Conservation (phyloP, 2,888 invertebrate species). For the Cyrtodaria siliqua region DNA sequence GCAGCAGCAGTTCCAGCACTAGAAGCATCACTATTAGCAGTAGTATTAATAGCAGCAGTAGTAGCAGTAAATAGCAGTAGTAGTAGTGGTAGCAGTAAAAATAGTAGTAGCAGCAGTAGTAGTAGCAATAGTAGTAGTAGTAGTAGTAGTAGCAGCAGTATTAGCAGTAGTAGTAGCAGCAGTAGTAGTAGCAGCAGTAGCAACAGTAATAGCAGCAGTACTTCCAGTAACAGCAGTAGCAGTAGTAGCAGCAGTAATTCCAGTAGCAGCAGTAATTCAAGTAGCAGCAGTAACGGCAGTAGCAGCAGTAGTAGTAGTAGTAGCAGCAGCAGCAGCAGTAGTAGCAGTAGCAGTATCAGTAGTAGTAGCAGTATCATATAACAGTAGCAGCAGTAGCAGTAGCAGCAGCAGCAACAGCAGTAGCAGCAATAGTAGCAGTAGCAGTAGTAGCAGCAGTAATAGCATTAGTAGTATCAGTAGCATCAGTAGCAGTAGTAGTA, state of each 20-base stretch:
- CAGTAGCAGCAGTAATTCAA: slow-evolving; percentile 3
- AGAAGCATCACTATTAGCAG: not conserved
- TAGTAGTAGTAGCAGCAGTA: not conserved
- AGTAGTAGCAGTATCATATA: slow-evolving; percentile 11
- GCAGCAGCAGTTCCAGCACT: slow-evolving; percentile 2
- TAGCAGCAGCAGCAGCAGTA: not conserved
- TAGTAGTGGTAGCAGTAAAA: slow-evolving; percentile 8
- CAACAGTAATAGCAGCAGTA: slow-evolving; percentile 3
- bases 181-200: slow-evolving; percentile 5
- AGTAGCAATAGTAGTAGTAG: slow-evolving; percentile 12
- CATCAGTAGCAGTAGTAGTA: slow-evolving; percentile 9
- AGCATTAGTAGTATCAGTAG: slow-evolving; percentile 7
- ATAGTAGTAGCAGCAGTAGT: slow-evolving; percentile 7
- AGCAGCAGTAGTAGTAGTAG: slow-evolving; percentile 7
- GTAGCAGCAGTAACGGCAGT: slow-evolving; percentile 2
- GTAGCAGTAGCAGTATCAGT: slow-evolving; percentile 10
- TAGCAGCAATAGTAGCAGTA: slow-evolving; percentile 10
- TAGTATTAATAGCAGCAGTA: too few relatives aligned
- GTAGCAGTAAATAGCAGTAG: slow-evolving; percentile 4
- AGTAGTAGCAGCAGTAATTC: slow-evolving; percentile 7
- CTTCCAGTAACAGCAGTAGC: slow-evolving; percentile 3
- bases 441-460: slow-evolving; percentile 4
- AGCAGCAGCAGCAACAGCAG: slow-evolving; percentile 8
- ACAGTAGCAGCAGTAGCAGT: slow-evolving; percentile 13
- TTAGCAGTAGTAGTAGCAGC: slow-evolving; percentile 6